phyloP scores from a whole-genome alignment of 2,113 vertebrate species.

The Siniperca knerii region DNA sequence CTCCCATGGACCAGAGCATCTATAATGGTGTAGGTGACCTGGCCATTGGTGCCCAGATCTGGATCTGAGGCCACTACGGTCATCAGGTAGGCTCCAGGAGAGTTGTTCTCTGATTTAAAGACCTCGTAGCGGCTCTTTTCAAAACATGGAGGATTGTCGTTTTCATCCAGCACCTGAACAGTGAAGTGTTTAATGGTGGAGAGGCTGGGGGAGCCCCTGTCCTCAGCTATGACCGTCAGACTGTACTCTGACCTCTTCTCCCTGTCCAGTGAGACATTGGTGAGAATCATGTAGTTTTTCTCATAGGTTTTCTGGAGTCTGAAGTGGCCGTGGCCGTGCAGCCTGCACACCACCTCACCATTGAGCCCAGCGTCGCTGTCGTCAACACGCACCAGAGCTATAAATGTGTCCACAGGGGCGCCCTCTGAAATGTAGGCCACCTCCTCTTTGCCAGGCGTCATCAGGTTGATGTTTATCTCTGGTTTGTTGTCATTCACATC shows the following conservation, averaged over 20 bases:
- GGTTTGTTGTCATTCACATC: conserved; percentile 99
- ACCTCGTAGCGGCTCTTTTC: conserved; percentile 95
- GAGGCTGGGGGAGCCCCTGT: conserved; percentile 92
- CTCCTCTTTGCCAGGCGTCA: conserved; percentile 94
- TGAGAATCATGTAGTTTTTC: conserved; percentile 97
- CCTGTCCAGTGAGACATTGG: conserved; percentile 93
- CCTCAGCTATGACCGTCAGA: conserved; percentile 95
- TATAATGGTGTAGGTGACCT: conserved; percentile 94
- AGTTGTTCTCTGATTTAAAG: conserved; percentile 97
- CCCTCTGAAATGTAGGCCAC: conserved; percentile 94
- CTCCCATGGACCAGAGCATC: conserved; percentile 89
- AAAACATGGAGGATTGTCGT: conserved; percentile 96
- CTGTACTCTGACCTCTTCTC: conserved; percentile 97
- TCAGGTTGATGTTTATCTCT: conserved; percentile 95
- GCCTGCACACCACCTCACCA: conserved; percentile 91
- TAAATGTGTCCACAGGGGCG: conserved; percentile 92
- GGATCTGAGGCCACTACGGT: conserved; percentile 93
- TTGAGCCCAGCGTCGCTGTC: conserved; percentile 94
- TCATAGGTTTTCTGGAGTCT: conserved; percentile 95
- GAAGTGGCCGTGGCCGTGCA: conserved; percentile 96
- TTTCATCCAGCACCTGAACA: conserved; percentile 95
- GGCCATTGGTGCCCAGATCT: conserved; percentile 94
- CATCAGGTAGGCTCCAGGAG: conserved; percentile 93
- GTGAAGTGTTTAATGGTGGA: conserved; percentile 97
- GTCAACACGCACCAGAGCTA: conserved; percentile 94